Evolutionary conservation across 2,113 vertebrate genomes (phyloP), one percentile per base, ranked within the genome.

Genomic region (Syngnathoides biaculeatus): DNA sequence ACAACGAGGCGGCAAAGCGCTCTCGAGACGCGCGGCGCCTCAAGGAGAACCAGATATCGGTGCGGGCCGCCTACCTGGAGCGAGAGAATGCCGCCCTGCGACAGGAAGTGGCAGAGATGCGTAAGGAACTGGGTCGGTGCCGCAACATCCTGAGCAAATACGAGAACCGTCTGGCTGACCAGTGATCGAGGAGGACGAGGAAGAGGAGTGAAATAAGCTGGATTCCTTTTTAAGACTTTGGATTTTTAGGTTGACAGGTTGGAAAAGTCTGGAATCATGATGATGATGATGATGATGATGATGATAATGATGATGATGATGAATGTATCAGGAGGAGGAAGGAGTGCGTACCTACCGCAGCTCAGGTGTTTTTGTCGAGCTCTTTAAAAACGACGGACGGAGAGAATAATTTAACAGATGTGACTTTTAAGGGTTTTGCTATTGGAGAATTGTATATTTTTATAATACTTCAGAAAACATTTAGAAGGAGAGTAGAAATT

Each of bases 1-100:
- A 98, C 88, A 98, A 97, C 1, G 95, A 95, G 58, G 95, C 95
- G 0, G 95, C 95, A 0, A 96, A 97, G 85, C 94, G 95, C 8
- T 98, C 95, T 0, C 91, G 95, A 5, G 95, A 98, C 0, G 95
- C 95, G 1, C 93, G 95, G 47, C 91, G 95, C 13, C 89, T 96
- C 13, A 98, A 98, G 88, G 95, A 97, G 90, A 97, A 97, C 86
- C 95, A 96, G 90, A 96, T 96, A 70, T 92, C 95, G 0, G 95
- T 97, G 67, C 94, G 95, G 0, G 95, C 95, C 0, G 93, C 95
- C 71, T 98, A 95, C 89, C 91, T 98, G 87, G 95, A 97, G 86
- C 90, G 95, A 50, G 95, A 98, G 83, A 98, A 98, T 7, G 92
- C 94, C 0, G 90, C 94, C 1, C 90, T 98, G 24, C 88, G 95